Conservation (phyloP, 1,140 invertebrate genomes). For the Calosoma granatense region DNA sequence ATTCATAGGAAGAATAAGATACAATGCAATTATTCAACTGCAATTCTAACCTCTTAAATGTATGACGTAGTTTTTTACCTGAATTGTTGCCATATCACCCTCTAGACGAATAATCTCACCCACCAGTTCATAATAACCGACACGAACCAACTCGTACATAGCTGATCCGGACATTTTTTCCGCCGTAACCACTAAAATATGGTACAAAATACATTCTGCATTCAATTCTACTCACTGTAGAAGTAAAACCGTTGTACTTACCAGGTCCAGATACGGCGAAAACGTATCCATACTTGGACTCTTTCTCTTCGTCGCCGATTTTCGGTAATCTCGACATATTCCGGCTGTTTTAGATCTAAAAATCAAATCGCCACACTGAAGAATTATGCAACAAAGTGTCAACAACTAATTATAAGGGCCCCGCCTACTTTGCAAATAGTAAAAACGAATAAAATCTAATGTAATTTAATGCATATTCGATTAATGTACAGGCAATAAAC, state of each 20-base stretch:
- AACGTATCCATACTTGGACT: conserved; percentile 88
- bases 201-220: conserved; percentile 14
- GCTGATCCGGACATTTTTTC: conserved; percentile 98
- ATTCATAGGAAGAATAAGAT: no score
- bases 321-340: conserved; percentile 53
- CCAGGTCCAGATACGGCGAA: conserved; percentile 95
- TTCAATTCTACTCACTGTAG: no score
- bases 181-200: conserved; percentile 88
- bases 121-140: conserved; percentile 95
- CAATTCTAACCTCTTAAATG: no score
- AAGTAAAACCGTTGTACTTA: no score
- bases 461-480: no score
- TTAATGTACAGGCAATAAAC: no score
- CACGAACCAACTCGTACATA: conserved; percentile 99
- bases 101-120: conserved; percentile 99
- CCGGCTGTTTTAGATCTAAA: neutral
- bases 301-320: conserved; percentile 76
- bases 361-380: neutral
- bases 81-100: conserved; percentile 98
- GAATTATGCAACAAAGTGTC: conserved; percentile 3
- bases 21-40: no score
- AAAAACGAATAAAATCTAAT: neutral
- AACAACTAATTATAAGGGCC: neutral
- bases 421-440: neutral
- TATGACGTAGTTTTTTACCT: conserved; percentile 49